Conservation (phyloP, 1,140 invertebrate species). For the Platorchestia sp. region DNA sequence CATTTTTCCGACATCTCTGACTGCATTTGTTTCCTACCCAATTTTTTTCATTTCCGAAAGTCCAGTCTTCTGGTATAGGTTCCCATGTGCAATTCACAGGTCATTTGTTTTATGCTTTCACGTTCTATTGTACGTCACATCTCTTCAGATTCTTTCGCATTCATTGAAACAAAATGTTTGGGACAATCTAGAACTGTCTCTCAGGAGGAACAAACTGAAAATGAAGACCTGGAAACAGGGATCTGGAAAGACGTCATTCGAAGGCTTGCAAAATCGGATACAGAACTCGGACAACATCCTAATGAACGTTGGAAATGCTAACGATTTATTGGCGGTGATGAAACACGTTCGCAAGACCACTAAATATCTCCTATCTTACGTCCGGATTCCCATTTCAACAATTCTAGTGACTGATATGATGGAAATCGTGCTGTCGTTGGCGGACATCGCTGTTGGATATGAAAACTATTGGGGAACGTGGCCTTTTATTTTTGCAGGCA, state of each 20-base stretch:
- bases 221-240: background rate
- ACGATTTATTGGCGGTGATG: background rate
- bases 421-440: background rate
- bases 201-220: background rate
- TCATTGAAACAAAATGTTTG: background rate
- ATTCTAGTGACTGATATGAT: background rate
- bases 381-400: background rate
- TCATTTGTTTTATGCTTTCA: background rate
- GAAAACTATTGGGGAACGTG: background rate
- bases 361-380: background rate
- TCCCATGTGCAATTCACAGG: background rate
- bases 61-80: background rate
- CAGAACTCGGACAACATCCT: background rate
- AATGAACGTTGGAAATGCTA: background rate
- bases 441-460: background rate
- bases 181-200: background rate
- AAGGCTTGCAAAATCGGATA: background rate
- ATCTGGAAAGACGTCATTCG: background rate
- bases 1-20: background rate
- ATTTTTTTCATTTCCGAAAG: background rate
- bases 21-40: background rate
- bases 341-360: background rate
- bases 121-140: background rate
- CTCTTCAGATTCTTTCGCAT: background rate
- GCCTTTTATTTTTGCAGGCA: background rate